Evolutionary conservation across 2,113 vertebrate genomes (phyloP).

Genomic region (Accipiter cooperii): DNA sequence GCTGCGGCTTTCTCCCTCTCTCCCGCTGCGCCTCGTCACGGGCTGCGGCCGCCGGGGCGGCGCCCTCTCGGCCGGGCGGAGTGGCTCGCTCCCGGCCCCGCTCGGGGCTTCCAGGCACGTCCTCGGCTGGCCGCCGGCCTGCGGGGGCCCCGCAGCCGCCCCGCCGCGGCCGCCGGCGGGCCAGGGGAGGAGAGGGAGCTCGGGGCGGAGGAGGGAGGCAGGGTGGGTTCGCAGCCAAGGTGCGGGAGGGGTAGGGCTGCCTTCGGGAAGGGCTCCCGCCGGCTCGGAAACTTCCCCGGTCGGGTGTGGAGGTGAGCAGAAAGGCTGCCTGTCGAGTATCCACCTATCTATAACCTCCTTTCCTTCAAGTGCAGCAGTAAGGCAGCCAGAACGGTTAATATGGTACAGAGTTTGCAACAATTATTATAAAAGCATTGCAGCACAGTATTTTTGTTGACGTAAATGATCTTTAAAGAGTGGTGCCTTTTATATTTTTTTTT

Average conservation of each 20-base stretch:
- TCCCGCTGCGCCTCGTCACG: too few species aligned
- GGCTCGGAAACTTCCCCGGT: background rate
- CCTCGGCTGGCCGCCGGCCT: too few species aligned
- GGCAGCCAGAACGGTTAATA: background rate
- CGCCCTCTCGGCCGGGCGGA: background rate
- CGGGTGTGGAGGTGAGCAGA: background rate
- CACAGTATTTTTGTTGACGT: background rate
- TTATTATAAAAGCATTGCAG: background rate
- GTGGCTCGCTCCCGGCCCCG: background rate
- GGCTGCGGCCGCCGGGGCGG: background rate
- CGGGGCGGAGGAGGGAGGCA: background rate
- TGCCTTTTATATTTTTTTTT: background rate
- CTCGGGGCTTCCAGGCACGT: too few species aligned
- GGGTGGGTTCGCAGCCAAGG: background rate
- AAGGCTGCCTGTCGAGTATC: background rate
- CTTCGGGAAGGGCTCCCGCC: background rate
- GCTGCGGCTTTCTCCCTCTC: too few species aligned
- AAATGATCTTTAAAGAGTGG: background rate
- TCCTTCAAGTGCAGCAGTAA: background rate
- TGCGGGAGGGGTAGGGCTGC: background rate
- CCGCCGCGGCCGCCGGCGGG: accelerated
- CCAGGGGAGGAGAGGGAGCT: background rate
- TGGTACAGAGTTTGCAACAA: background rate
- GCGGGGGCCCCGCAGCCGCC: background rate
- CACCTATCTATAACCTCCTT: accelerated